phyloP scores from a whole-genome alignment of 2,113 vertebrate genomes.

The Dolichallabes microphthalmus region DNA sequence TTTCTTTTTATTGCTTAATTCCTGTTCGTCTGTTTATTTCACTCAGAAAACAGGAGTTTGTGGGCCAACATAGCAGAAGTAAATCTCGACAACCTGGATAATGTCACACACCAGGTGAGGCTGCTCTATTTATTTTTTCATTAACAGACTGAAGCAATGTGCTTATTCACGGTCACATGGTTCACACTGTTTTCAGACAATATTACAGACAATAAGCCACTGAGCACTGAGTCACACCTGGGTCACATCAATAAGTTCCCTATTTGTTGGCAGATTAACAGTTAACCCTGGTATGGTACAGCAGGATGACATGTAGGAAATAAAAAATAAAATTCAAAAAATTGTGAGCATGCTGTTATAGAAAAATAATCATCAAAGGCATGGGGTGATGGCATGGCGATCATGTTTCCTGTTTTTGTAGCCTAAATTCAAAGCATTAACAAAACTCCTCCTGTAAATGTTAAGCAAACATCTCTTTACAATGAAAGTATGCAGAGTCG shows the following conservation, averaged over 20 bases:
- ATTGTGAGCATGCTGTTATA: neutral
- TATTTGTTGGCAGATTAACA: neutral
- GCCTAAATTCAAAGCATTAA: no score
- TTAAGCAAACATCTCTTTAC: neutral
- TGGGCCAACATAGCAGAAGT: constrained; percentile 53
- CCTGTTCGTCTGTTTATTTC: constrained; percentile 11
- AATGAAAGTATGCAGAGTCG: no score
- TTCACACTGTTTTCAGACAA: neutral
- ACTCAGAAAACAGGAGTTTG: constrained; percentile 59
- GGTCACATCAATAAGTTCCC: neutral
- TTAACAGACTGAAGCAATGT: neutral
- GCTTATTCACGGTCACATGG: neutral
- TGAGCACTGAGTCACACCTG: neutral
- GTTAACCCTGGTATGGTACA: neutral
- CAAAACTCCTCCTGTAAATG: neutral
- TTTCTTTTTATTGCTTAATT: neutral
- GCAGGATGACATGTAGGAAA: neutral
- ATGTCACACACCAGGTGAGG: constrained; percentile 62
- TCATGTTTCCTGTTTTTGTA: neutral
- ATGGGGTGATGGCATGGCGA: neutral
- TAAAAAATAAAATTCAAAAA: neutral
- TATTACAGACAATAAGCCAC: neutral
- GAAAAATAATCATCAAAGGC: neutral
- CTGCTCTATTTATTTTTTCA: neutral
- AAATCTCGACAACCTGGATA: constrained; percentile 43